Base-by-base conservation (phyloP, 2,888 invertebrate species). In the Apoderus coryli region DNA sequence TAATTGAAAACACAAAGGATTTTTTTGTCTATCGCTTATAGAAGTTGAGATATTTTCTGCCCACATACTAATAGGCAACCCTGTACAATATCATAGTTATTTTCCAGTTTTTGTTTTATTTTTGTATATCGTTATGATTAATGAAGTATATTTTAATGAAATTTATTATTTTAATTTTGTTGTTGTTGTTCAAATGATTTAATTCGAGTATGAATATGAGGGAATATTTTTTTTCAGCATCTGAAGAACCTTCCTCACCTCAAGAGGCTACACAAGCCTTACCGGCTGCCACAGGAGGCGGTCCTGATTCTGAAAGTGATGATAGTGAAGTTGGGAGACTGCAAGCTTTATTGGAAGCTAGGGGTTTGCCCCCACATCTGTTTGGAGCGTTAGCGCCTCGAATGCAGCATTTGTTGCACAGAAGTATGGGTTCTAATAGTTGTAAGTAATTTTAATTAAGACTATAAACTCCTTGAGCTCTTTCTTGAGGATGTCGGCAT, bases 261-360 rank as follows among this genome's bases (percentile, higher is more conserved):
- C 57, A 55, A 43, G 58, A 59, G 44, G 57, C 53, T 4, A 45
- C 57, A 1, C 56, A 56, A 40, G 56, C 57, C 5, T 43, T 53
- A 29, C 50, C 53, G n/a, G 56, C 54, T 7, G 50, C 53, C 2
- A 51, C 50, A 11, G 55, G 51, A 16, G 50, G 47, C 48, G 64
- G 67, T 7, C 64, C 64, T 9, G 76, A 76, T 46, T 76, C 75
- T 15, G 79, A 80, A 50, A 76, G 77, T 45, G 93, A 93, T 60
- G 92, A 93, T 55, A 85, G 84, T 46, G 93, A 95, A 61, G 92
- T 95, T 54, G 92, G 93, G 22, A 74, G 93, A 27, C 67, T 95
- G 34, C 93, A 95, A 59, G 93, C 93, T 13, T 62, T 95, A 46
- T 66, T 95, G 30, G 95, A 95, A 61, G 88, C 93, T 9, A 69